A percentile compares a stretch with the other conserved stretches of the same genome.
Evolutionary conservation across 2,888 invertebrate genomes (phyloP).

Genomic region (Encarsia formosa): DNA sequence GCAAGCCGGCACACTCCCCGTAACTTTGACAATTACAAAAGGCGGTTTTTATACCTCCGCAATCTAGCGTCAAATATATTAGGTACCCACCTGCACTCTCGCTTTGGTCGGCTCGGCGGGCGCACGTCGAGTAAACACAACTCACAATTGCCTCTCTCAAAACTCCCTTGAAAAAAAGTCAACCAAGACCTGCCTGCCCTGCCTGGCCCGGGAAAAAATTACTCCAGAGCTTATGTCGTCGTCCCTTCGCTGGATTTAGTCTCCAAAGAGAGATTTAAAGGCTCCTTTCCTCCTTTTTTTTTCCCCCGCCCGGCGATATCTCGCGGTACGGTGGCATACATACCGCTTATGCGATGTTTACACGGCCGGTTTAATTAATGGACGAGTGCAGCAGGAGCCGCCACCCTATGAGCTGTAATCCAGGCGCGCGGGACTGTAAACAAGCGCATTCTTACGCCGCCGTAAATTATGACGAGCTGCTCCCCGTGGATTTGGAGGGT

Average conservation of each 20-base stretch:
- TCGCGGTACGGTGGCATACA: constrained; percentile 7
- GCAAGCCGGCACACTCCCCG: too few relatives aligned
- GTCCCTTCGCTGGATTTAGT: constrained; percentile 21
- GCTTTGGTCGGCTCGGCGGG: too few relatives aligned
- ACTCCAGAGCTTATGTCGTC: constrained; percentile 21
- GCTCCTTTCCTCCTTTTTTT: background rate
- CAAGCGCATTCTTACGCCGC: constrained; percentile 48
- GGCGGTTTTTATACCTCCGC: background rate
- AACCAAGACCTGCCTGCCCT: too few relatives aligned
- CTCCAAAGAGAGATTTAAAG: constrained; percentile 22
- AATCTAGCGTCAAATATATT: constrained; percentile 22
- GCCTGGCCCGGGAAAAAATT: constrained; percentile 18
- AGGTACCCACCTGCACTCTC: too few relatives aligned
- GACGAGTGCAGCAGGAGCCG: constrained; percentile 28
- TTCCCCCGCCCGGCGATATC: background rate
- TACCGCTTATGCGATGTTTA: constrained; percentile 25
- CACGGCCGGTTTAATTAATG: constrained; percentile 37
- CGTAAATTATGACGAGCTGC: constrained; percentile 46
- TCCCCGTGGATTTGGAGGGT: constrained; percentile 27
- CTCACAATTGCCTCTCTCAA: too few relatives aligned
- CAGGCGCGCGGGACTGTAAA: constrained; percentile 36
- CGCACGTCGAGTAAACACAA: too few relatives aligned
- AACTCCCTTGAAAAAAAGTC: too few relatives aligned
- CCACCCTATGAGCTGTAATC: too few relatives aligned
- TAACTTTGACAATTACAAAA: constrained; percentile 22